Evolutionary conservation across 2,113 vertebrate genomes (phyloP), one percentile per base, ranked within the genome.

Genomic region (Nematolebias whitei): DNA sequence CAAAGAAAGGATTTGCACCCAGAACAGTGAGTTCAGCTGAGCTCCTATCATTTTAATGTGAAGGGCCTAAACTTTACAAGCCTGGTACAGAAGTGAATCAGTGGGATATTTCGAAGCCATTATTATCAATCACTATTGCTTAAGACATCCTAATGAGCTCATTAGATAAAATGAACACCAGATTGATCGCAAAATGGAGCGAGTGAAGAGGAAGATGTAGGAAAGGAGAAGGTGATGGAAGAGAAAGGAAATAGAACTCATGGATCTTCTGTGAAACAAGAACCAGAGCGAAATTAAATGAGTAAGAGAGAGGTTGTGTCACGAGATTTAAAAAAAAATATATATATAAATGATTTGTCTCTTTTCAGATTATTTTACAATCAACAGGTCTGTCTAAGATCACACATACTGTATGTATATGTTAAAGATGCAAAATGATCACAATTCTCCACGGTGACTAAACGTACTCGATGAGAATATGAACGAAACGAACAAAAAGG

Each of bases 131-230:
- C 85, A 84, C 74, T 63, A 79, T 86, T 87, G 86, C 83, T 86
- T 88, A 85, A 80, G 82, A 88, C 85, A 84, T 29, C 58, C 71
- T 87, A 86, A 88, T 88, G 86, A 87, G 84, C 85, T 88, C 88
- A 89, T 91, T 90, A 87, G 82, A 83, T 79, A 67, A 79, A 76
- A 84, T 68, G 87, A 85, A 85, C 84, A 82, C 70, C 82, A 79
- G 86, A 90, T 85, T 86, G 90, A 90, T 90, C 82, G 74, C 65
- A 90, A 84, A 81, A 83, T 75, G 78, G 76, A 68, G 50, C 68
- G 74, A 83, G 79, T 63, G 84, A 80, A 88, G 82, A 85, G 79
- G 76, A 79, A 79, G 79, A 88, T 83, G 82, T 88, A 61, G 79
- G 73, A 66, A 59, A 70, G 77, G 9, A 73, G 85, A 79, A 83